Conservation (phyloP, 2,888 invertebrate species). For the Rhimphoctona megacephalus region DNA sequence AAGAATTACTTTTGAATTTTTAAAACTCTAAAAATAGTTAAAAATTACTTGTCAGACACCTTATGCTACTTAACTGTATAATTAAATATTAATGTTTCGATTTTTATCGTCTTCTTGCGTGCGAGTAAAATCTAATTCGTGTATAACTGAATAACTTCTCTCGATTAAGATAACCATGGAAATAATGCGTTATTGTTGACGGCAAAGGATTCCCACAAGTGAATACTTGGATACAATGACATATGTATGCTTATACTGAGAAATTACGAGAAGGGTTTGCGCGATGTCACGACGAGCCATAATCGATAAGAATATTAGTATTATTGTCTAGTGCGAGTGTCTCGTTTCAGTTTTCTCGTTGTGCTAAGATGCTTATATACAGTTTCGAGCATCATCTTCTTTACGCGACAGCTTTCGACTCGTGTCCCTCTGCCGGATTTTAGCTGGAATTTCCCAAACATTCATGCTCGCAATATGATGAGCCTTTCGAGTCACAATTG, state of each 20-base stretch:
- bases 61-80: background rate
- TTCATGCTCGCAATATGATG: background rate
- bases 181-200: background rate
- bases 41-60: background rate
- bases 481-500: background rate
- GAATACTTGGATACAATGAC: background rate
- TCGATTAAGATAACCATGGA: background rate
- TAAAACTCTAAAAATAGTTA: background rate
- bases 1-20: background rate
- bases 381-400: background rate
- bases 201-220: background rate
- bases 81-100: background rate
- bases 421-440: background rate
- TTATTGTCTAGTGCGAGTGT: background rate
- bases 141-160: background rate
- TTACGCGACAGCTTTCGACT: background rate
- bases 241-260: background rate
- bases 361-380: background rate
- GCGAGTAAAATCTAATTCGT: background rate
- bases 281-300: background rate
- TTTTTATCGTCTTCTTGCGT: background rate
- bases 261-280: background rate
- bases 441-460: background rate
- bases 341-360: background rate
- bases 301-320: constrained; percentile 9